Base-by-base conservation (phyloP, 2,113 vertebrate species). In the Sisor rabdophorus region DNA sequence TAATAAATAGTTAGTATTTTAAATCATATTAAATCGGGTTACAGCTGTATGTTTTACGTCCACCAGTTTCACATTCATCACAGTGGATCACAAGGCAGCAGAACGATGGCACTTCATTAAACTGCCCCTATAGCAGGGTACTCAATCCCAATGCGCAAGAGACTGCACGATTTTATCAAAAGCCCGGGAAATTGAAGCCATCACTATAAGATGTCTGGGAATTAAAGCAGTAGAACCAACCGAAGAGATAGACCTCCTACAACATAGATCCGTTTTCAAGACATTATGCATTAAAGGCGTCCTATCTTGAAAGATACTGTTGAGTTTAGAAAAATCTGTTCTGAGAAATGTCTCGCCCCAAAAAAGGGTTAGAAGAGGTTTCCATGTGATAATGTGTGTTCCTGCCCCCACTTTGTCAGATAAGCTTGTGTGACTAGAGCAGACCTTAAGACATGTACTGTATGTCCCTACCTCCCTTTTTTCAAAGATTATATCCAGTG, bases 1-100 rank as follows among this genome's bases (percentile, higher is more conserved):
- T 96, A 94, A 98, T 93, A 90, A 94, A 98, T 96, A 93, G 93
- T 89, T 83, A 91, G 92, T 94, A 94, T 97, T 98, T 98, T 98
- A 95, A 96, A 93, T 96, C 96, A 95, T 95, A 98, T 98, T 97
- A 98, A 95, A 94, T 93, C 94, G 10, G 94, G 97, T 98, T 97
- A 96, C 94, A 95, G 94, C 91, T 92, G 93, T 94, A 93, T 94
- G 96, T 94, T 96, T 89, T 94, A 96, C 94, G 93, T 93, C 92
- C 90, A 85, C 85, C 84, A 87, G 87, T 89, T 84, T 86, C 87
- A 91, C 94, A 96, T 96, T 94, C 93, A 95, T 93, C 92, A 91
- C 87, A 77, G 84, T 17, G 83, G 90, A 84, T 93, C 86, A 91
- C 85, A 89, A 91, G 83, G 85, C 90, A 78, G 74, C 80, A 90